Evolutionary conservation across 1,140 invertebrate species (phyloP), one percentile per base, ranked within the genome.

Genomic region (Vollenhovia emeryi): DNA sequence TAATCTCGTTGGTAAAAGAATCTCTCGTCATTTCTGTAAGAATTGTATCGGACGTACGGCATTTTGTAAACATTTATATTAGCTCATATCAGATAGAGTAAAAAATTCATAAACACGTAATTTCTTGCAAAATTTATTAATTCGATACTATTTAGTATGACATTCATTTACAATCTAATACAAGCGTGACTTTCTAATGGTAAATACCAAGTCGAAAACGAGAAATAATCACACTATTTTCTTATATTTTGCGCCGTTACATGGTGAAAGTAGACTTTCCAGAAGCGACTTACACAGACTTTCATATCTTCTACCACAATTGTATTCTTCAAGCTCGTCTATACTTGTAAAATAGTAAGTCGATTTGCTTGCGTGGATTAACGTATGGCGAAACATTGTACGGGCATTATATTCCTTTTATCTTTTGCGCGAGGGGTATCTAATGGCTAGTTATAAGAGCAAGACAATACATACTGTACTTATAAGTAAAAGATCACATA

Each of bases 401-500:
- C 18, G 64, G n/a, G 57, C 24, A 8, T 80, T 15, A 69, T 15
- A 69, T 57, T 21, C 40, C 43, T 71, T 78, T 62, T 52, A 45
- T 33, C 9, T 48, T 74, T 74, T 30, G 27, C 55, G 36, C 45
- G 66, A 55, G 33, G 45, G 69, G 7, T 33, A 52, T 18, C 75
- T 89, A 89, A 75, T 50, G n/a, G 55, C 68, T 87, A 89, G 30
- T 82, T 80, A 64, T 82, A 75, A 75, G 75, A 90, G 40, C 60
- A 87, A 89, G 74, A 90, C 52, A 33, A 84, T 90, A 90, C 11
- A 85, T 83, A 69, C 60, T 76, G 52, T 82, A 88, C 73, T 89
- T 87, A 90, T 83, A 83, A 86, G 57, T 92, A 90, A 90, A 64
- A 85, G 62, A 91, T 92, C 87, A 91, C 86, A 89, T 82, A 78